Conservation (phyloP, 2,113 vertebrate genomes). For the Lepisosteus osseus region DNA sequence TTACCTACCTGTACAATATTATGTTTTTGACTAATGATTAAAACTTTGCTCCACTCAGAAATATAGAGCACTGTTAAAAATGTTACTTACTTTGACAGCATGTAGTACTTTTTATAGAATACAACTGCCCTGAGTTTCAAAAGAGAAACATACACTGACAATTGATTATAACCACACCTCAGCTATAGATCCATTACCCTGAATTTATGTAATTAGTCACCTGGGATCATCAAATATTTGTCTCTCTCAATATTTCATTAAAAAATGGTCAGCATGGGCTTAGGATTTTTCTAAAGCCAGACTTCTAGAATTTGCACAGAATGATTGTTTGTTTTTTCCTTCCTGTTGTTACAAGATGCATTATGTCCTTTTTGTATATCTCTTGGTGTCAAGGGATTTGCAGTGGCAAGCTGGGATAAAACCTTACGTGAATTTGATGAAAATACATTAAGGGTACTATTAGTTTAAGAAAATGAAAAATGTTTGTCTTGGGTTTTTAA, state of each 20-base stretch:
- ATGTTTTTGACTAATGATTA: too few species aligned
- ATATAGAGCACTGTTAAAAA: too few species aligned
- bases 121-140: neutral
- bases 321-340: slow-evolving; percentile 6
- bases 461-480: slow-evolving; percentile 12
- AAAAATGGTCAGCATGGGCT: neutral
- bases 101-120: too few species aligned
- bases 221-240: slow-evolving; percentile 7
- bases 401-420: neutral
- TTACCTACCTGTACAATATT: too few species aligned
- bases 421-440: neutral
- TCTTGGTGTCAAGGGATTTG: neutral
- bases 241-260: neutral
- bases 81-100: too few species aligned
- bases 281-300: neutral
- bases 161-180: neutral
- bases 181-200: slow-evolving; percentile 5
- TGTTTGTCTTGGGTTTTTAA: neutral
- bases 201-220: neutral
- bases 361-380: neutral
- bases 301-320: neutral
- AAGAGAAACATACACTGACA: neutral
- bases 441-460: slow-evolving; percentile 1
- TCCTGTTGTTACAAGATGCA: neutral
- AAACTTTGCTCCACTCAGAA: too few species aligned